A percentile compares a stretch with the other conserved stretches of the same genome.
These are phyloP conservation scores for Anneissia japonica DNA, from an alignment of 35 echinoderm and acorn worm species.

Conservation along the genomic window DNA sequence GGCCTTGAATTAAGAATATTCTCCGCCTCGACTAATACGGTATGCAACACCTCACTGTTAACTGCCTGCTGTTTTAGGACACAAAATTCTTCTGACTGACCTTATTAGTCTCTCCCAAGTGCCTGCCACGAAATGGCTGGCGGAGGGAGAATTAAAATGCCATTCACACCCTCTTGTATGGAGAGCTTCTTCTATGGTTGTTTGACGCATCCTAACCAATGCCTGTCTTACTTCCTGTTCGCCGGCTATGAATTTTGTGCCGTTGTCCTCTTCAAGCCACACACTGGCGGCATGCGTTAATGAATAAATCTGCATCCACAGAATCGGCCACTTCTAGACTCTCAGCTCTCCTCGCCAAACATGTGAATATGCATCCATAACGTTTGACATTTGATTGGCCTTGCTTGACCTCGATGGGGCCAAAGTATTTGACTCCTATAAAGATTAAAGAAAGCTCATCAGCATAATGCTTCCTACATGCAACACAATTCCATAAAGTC, in stretches of 20 bases:
- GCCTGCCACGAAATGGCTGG: too few species aligned
- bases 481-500: constrained; percentile 8
- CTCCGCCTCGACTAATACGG: constrained; percentile 7
- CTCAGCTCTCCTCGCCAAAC: neutral
- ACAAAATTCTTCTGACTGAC: constrained; percentile 21
- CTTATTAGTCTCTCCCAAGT: constrained; percentile 42
- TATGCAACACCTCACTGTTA: constrained; percentile 15
- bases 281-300: neutral
- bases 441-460: constrained; percentile 13
- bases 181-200: neutral
- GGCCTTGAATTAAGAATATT: constrained; percentile 11
- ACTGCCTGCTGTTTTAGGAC: constrained; percentile 29
- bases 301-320: constrained; percentile 2
- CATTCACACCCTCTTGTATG: constrained; percentile 5
- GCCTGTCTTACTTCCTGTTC: constrained; percentile 15
- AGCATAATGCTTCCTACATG: neutral
- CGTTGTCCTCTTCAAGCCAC: constrained; percentile 32
- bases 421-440: neutral
- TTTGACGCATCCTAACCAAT: neutral
- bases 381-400: neutral
- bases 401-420: neutral
- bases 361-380: neutral
- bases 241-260: constrained; percentile 47
- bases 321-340: too few species aligned
- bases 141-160: constrained; percentile 39